Evolutionary conservation across 2,797 vertebrate species (phyloP).

Genomic region (Periparus ater): DNA sequence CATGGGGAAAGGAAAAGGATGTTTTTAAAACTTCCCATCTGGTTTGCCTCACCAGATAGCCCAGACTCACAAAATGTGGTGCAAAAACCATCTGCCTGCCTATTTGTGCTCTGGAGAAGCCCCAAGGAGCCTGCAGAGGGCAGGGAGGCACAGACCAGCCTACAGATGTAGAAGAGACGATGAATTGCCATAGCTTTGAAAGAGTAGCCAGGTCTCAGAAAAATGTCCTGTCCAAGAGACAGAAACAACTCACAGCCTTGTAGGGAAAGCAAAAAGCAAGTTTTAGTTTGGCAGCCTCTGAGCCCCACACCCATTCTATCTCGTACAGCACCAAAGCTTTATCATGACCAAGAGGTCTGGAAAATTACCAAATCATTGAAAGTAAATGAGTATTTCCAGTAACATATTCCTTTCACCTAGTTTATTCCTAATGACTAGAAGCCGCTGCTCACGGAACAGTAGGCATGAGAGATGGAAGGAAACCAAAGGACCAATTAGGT

Average conservation of each 20-base stretch:
- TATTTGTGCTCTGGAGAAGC: background rate
- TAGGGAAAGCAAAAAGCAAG: background rate
- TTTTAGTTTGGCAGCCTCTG: background rate
- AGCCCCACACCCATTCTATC: background rate
- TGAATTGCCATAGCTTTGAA: background rate
- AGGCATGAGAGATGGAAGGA: background rate
- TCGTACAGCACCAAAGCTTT: background rate
- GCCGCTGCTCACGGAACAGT: background rate
- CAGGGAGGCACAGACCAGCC: background rate
- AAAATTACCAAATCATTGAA: background rate
- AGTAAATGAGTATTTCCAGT: background rate
- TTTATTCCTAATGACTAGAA: background rate
- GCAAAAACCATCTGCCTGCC: background rate
- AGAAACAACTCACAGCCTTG: background rate
- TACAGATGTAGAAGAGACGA: background rate
- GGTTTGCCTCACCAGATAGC: background rate
- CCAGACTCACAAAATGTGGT: background rate
- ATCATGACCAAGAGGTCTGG: background rate
- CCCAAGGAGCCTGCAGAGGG: background rate
- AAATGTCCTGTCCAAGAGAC: background rate
- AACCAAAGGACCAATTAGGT: constrained; percentile 21
- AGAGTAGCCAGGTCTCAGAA: background rate
- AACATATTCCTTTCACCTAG: background rate
- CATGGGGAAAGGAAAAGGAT: background rate
- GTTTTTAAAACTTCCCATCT: background rate